phyloP scores from a whole-genome alignment of 2,888 invertebrate species.

The Drosophila leonis region DNA sequence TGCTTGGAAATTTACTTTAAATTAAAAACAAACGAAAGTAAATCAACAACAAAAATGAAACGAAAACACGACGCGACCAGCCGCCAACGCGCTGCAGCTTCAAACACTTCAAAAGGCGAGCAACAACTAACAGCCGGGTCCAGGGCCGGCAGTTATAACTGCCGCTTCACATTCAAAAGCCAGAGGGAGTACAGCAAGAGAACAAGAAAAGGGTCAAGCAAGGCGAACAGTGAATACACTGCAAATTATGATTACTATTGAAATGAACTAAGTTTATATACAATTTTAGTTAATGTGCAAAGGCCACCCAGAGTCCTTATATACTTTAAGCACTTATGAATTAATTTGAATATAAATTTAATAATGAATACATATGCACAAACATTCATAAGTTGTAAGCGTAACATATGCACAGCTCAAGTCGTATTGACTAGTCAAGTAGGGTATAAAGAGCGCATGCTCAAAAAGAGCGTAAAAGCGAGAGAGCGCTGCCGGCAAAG shows the following conservation, averaged over 20 bases:
- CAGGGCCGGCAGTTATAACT: constrained; percentile 59
- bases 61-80: constrained; percentile 66
- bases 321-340: not conserved
- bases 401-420: not conserved
- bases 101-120: constrained; percentile 70
- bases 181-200: constrained; percentile 43
- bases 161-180: constrained; percentile 61
- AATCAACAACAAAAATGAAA: constrained; percentile 79
- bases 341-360: not conserved
- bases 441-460: constrained; percentile 53
- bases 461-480: constrained; percentile 39
- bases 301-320: too few relatives aligned
- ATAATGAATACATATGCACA: not conserved
- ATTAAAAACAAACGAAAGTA: constrained; percentile 79
- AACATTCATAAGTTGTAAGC: not conserved
- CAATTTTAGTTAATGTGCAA: not conserved
- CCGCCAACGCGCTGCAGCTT: constrained; percentile 71
- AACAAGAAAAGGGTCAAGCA: not conserved
- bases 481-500: constrained; percentile 34
- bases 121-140: constrained; percentile 67
- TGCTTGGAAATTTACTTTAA: constrained; percentile 69
- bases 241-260: not conserved
- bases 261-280: not conserved
- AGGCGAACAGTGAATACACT: constrained; percentile 24
- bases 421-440: not conserved